phyloP scores from a whole-genome alignment of 2,888 invertebrate species.

The Pherbina coryleti region DNA sequence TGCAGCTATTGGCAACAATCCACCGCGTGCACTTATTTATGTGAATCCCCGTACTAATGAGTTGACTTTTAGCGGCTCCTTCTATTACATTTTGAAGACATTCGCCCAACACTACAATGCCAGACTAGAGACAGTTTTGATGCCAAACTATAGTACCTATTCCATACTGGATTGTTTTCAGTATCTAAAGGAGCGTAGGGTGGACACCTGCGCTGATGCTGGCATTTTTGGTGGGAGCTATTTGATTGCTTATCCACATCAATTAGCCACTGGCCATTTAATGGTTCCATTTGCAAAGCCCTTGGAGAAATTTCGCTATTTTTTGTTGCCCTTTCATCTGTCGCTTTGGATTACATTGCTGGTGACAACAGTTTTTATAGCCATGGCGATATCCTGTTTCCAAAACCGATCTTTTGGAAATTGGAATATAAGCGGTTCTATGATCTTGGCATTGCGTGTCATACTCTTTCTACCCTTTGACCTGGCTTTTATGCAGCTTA shows the following conservation, averaged over 20 bases:
- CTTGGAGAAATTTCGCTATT: slow-evolving; percentile 1
- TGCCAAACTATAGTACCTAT: slow-evolving; percentile 6
- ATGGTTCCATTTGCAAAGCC: slow-evolving; percentile 28
- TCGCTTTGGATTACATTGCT: slow-evolving; percentile 26
- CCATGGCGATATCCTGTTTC: neutral
- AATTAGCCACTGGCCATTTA: slow-evolving; percentile 9
- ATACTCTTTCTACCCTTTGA: slow-evolving; percentile 23
- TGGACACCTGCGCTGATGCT: slow-evolving; percentile 28
- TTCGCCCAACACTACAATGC: slow-evolving; percentile 35
- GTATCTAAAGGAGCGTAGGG: neutral
- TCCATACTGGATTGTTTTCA: slow-evolving; percentile 10
- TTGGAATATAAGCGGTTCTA: neutral
- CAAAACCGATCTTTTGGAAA: neutral
- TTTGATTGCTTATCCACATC: neutral
- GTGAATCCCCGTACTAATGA: neutral
- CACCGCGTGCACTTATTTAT: slow-evolving; percentile 34
- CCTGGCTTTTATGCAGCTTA: neutral
- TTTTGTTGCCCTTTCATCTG: slow-evolving; percentile 24
- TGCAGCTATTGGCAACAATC: slow-evolving; percentile 25
- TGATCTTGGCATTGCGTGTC: slow-evolving; percentile 1
- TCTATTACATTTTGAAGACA: neutral
- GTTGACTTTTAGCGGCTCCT: neutral
- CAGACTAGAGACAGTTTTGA: neutral
- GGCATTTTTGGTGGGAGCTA: neutral
- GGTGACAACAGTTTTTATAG: neutral